phyloP scores from a whole-genome alignment of 2,113 vertebrate species.

The Todiramphus saurophagus region DNA sequence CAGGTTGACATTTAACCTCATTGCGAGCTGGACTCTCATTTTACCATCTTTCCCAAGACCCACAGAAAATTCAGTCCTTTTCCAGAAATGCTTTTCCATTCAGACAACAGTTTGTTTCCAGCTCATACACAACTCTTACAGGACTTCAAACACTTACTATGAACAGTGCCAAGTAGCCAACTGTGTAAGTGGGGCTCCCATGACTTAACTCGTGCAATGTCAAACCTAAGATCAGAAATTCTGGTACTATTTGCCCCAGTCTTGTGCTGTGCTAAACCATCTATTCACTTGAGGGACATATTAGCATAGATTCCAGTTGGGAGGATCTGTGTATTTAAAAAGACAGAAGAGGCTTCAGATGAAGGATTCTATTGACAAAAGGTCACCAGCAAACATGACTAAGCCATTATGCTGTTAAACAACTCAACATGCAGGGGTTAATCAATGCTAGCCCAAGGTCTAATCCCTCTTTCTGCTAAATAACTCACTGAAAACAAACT shows the following conservation, averaged over 20 bases:
- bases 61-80: neutral
- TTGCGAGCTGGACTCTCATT: neutral
- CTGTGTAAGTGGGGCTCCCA: rapidly evolving
- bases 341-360: neutral
- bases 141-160: rapidly evolving
- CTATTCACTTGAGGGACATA: neutral
- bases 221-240: neutral
- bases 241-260: neutral
- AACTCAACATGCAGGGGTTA: conserved; percentile 67
- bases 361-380: conserved; percentile 42
- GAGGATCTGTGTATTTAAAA: neutral
- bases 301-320: neutral
- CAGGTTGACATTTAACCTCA: neutral
- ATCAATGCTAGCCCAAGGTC: conserved; percentile 49
- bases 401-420: conserved; percentile 61
- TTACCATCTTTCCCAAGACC: neutral
- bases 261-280: neutral
- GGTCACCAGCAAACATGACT: conserved; percentile 50
- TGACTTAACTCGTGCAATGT: rapidly evolving
- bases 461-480: conserved; percentile 40
- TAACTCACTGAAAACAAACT: conserved; percentile 31
- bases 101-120: neutral
- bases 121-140: neutral
- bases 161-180: neutral
- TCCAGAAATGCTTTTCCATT: neutral